Conservation (phyloP, 2,797 vertebrate genomes). For the Bufotes viridis region DNA sequence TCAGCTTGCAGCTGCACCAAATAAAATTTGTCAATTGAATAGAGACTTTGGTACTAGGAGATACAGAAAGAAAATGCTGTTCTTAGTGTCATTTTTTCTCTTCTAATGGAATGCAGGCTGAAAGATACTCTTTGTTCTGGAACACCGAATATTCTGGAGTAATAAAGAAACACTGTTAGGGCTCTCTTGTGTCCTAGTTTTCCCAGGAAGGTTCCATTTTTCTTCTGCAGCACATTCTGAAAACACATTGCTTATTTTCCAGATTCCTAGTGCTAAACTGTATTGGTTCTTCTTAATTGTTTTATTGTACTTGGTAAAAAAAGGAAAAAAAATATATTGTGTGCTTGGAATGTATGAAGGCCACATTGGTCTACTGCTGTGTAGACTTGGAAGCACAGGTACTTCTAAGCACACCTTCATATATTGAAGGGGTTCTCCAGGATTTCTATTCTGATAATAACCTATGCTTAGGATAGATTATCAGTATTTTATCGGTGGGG, state of each 20-base stretch:
- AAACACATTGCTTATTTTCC: not conserved
- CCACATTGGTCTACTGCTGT: not conserved
- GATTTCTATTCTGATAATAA: too few species aligned
- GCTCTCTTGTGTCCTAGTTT: not conserved
- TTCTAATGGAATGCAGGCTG: conserved; percentile 23
- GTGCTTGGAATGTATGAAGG: not conserved
- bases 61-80: conserved; percentile 38
- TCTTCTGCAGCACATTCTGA: not conserved
- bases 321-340: not conserved
- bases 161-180: conserved; percentile 12
- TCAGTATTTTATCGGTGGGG: too few species aligned
- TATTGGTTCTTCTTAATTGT: not conserved
- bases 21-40: conserved; percentile 43
- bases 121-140: conserved; percentile 11
- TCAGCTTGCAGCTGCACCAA: conserved; percentile 25
- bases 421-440: too few species aligned
- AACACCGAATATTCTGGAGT: conserved; percentile 1
- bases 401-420: not conserved
- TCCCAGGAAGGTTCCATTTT: not conserved
- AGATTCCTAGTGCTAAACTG: not conserved
- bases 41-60: conserved; percentile 25
- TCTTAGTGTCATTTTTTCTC: conserved; percentile 33
- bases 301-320: not conserved
- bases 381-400: not conserved
- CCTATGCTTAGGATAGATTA: too few species aligned